phyloP scores from a whole-genome alignment of 2,113 vertebrate genomes.

The Pitta sordida region DNA sequence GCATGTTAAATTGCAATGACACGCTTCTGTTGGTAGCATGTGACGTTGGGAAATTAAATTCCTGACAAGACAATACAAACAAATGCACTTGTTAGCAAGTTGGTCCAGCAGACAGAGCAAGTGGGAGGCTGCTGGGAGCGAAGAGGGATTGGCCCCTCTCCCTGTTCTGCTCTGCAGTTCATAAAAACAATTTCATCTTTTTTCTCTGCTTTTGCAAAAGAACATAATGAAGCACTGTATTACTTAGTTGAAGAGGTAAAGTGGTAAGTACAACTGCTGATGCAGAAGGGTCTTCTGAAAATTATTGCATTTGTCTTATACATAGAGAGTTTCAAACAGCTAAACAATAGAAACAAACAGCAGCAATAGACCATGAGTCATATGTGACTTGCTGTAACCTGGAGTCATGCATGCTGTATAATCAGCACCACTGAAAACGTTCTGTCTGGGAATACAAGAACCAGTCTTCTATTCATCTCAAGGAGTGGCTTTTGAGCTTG shows the following conservation, averaged over 20 bases:
- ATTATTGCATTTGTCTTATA: background rate
- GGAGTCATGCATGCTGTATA: background rate
- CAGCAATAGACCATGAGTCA: background rate
- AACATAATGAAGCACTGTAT: background rate
- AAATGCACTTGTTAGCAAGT: background rate
- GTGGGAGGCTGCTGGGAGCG: too few species aligned
- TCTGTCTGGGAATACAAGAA: background rate
- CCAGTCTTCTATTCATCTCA: background rate
- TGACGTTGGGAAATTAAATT: conserved; percentile 42
- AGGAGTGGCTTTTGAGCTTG: background rate
- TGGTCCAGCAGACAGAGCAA: background rate
- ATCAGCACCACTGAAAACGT: conserved; percentile 9
- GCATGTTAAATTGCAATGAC: conserved; percentile 55
- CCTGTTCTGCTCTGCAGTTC: background rate
- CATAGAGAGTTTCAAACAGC: background rate
- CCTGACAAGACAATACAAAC: conserved; percentile 31
- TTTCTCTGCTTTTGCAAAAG: background rate
- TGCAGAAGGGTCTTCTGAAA: background rate
- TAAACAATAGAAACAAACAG: conserved; percentile 21
- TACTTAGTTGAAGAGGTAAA: background rate
- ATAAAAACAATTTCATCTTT: background rate
- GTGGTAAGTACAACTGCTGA: background rate
- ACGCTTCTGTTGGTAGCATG: background rate
- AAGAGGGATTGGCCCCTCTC: background rate
- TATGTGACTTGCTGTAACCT: background rate